These are phyloP conservation scores for Hyla sarda DNA, from an alignment of 2,113 vertebrate genomes.

Conservation along the genomic window DNA sequence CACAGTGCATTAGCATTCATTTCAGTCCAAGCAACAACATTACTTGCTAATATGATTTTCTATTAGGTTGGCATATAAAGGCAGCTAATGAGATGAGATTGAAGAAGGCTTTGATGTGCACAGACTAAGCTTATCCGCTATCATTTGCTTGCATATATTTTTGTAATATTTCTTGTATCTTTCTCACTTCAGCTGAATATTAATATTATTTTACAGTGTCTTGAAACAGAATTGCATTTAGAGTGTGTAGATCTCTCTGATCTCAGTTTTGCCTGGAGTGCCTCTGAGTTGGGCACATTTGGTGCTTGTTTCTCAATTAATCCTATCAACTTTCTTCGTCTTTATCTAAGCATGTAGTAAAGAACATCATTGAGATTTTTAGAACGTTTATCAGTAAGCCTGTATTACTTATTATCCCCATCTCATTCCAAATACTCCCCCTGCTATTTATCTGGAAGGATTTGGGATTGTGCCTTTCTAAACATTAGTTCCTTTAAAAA, in stretches of 20 bases:
- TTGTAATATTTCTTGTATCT: conserved; percentile 50
- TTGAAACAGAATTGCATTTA: conserved; percentile 43
- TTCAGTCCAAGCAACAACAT: conserved; percentile 56
- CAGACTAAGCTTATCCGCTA: conserved; percentile 50
- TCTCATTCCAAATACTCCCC: not conserved
- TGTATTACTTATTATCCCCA: not conserved
- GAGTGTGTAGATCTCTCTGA: conserved; percentile 42
- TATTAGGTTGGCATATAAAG: conserved; percentile 57
- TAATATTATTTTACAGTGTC: conserved; percentile 49
- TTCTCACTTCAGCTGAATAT: conserved; percentile 37
- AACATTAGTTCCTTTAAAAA: too few relatives aligned
- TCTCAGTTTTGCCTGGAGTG: conserved; percentile 40
- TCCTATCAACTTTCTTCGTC: conserved; percentile 8
- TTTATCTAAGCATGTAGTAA: not conserved
- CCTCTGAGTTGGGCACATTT: not conserved
- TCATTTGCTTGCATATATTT: conserved; percentile 57
- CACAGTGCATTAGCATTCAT: conserved; percentile 58
- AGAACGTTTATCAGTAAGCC: not conserved
- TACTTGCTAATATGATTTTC: conserved; percentile 59
- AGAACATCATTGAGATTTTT: not conserved
- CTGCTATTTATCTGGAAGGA: not conserved
- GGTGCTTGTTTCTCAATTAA: conserved; percentile 34
- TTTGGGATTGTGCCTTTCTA: not conserved
- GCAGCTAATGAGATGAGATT: conserved; percentile 54
- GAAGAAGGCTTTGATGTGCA: conserved; percentile 57